Percentiles rank a stretch among this genome's conserved stretches.
These are phyloP conservation scores for Lagorchestes hirsutus DNA, from an alignment of 2,797 vertebrate genomes.

Conservation along the genomic window DNA sequence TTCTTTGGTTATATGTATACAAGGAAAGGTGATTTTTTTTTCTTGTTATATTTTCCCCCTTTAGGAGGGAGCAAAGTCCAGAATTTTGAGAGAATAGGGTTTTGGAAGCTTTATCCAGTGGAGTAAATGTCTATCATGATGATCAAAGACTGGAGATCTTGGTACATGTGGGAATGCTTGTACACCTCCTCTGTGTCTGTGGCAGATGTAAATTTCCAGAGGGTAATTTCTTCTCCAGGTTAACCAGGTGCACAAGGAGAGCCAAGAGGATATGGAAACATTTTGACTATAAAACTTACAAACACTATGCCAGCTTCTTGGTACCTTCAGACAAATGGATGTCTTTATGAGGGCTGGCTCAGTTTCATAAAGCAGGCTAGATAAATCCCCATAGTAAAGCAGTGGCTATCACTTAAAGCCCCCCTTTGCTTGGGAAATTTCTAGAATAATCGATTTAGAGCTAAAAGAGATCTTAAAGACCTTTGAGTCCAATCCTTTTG, in stretches of 20 bases:
- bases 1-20: background rate
- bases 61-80: background rate
- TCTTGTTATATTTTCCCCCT: background rate
- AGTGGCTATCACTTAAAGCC: background rate
- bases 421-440: background rate
- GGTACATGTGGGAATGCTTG: slow-evolving; percentile 16
- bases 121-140: background rate
- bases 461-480: background rate
- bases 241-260: slow-evolving; percentile 34
- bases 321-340: background rate
- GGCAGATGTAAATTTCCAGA: slow-evolving; percentile 19
- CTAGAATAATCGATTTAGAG: background rate
- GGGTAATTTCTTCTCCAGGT: slow-evolving; percentile 27
- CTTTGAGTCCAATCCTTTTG: background rate
- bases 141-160: slow-evolving; percentile 20
- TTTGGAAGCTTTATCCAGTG: background rate
- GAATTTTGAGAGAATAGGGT: background rate
- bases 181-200: background rate
- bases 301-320: background rate
- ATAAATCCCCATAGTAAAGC: background rate
- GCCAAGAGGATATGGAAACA: background rate
- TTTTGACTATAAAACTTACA: background rate
- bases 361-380: background rate
- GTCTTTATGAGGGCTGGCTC: background rate
- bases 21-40: background rate